Conservation (phyloP, 2,888 invertebrate genomes). For the Stictocephala bisonia region DNA sequence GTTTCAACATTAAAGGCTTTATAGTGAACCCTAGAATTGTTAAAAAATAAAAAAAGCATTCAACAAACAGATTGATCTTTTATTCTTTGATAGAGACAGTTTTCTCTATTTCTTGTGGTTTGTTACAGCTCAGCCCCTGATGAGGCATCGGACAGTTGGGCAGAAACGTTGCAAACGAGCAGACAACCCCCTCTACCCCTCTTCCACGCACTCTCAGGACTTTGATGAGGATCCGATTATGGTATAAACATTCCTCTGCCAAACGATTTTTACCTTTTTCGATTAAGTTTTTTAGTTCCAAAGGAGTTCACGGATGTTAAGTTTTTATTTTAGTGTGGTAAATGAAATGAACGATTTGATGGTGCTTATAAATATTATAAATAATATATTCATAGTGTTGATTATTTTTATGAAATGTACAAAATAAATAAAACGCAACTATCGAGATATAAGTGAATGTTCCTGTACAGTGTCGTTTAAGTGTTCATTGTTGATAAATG, state of each 20-base stretch:
- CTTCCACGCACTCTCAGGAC: conserved; percentile 57
- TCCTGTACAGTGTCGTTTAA: conserved; percentile 32
- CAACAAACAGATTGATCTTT: no score
- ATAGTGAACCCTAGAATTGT: no score
- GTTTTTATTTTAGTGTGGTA: background rate
- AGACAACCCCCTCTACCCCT: conserved; percentile 35
- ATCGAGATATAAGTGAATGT: conserved; percentile 3
- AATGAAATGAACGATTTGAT: background rate
- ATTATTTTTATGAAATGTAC: conserved; percentile 35
- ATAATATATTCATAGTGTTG: conserved; percentile 22
- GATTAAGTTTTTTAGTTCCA: background rate
- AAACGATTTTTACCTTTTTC: background rate
- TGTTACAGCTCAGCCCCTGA: conserved; percentile 55
- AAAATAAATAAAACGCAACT: conserved; percentile 7
- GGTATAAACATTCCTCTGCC: conserved; percentile 55
- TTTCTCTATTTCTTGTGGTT: background rate
- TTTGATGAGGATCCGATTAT: conserved; percentile 64
- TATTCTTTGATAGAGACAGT: no score
- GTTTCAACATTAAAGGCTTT: no score
- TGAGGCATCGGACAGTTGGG: conserved; percentile 52
- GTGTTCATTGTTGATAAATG: conserved; percentile 27
- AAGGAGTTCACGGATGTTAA: background rate
- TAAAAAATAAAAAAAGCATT: no score
- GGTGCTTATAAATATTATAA: conserved; percentile 41
- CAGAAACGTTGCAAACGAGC: conserved; percentile 54